Base-by-base conservation (phyloP, 1,140 invertebrate species). In the Heliconius himera region DNA sequence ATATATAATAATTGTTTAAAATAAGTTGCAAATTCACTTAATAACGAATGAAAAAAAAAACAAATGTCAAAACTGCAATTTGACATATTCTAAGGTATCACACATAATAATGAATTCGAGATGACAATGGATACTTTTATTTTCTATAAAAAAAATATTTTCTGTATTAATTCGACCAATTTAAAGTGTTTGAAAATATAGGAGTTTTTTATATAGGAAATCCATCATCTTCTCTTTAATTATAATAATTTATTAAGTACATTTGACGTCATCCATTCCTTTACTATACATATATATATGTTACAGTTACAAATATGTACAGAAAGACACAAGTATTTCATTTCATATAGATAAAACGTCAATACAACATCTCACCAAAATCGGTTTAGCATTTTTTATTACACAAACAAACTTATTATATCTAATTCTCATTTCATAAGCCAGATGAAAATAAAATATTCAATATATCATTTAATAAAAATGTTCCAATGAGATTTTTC, bases 161-260 rank as follows among this genome's bases (percentile, higher is more conserved):
- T 66, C 22, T 22, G n/a, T 26, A 66, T 66, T 66, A 29, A 66
- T 16, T 66, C 26, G 60, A 66, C 60, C 22, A 66, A 29, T 26
- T 66, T 66, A 29, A 11, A 66, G 26, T 66, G 6, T 56, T 56
- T 22, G n/a, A 66, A 66, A 66, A 26, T 66, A 66, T 51, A 66
- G 26, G 3, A 16, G 22, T 29, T 5, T 66, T n/a, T 60, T 26
- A 16, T 13, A 26, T 26, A 66, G 26, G 20, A 26, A 66, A 26
- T 66, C 60, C 60, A 66, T 66, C 26, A 66, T 66, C 22, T 66
- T 66, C 60, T 66, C 60, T 22, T 66, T 29, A 29, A 29, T 66
- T 66, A 72, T 72, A 80, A 76, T 80, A 79, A 79, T 72, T 83
- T 90, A 89, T 92, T 92, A 93, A 93, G 91, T 91, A 91, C 91